Base-by-base conservation (phyloP, 2,113 vertebrate species). In the Clarias magur region DNA sequence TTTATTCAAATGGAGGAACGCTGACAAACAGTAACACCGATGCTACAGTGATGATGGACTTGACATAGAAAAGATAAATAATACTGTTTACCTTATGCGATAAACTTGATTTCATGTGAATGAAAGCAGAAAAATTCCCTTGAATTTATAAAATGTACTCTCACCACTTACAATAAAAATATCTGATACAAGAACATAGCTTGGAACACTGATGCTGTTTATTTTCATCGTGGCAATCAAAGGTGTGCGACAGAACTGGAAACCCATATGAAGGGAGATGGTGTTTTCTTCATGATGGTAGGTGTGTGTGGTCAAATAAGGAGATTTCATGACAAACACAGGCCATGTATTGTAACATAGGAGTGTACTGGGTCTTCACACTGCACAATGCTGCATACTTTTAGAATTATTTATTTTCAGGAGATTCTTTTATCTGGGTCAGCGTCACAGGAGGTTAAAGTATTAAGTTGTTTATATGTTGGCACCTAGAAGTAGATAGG, bases 1-100 rank as follows among this genome's bases (percentile, higher is more conserved):
- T 92, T 89, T 87, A 88, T 86, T 87, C 80, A 88, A 86, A 89
- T 92, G 91, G 90, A 91, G 87, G 89, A 90, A 90, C 87, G 87
- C 86, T 86, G 89, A 91, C 62, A 88, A 90, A 86, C 70, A 54
- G 12, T 90, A 90, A 87, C 87, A 76, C 85, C 48, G 38, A 70
- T 82, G 60, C 81, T 88, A 87, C 87, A 87, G 70, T 88, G 82
- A 70, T 73, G 67, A 88, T 88, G 73, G 75, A 88, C 82, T 87
- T 80, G 87, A 73, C 59, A 78, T 59, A 87, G 80, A 90, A 86
- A 91, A 91, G 56, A 75, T 56, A 57, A 76, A 89, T 82, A 86
- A 89, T 88, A 87, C 83, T 89, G 89, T 91, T 91, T 90, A 92
- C 89, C 84, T 87, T 84, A 88, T 88, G 42, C 83, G 79, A 88